These are phyloP conservation scores for Troglohyphantes excavatus DNA, from an alignment of 2,888 invertebrate genomes.

Conservation along the genomic window DNA sequence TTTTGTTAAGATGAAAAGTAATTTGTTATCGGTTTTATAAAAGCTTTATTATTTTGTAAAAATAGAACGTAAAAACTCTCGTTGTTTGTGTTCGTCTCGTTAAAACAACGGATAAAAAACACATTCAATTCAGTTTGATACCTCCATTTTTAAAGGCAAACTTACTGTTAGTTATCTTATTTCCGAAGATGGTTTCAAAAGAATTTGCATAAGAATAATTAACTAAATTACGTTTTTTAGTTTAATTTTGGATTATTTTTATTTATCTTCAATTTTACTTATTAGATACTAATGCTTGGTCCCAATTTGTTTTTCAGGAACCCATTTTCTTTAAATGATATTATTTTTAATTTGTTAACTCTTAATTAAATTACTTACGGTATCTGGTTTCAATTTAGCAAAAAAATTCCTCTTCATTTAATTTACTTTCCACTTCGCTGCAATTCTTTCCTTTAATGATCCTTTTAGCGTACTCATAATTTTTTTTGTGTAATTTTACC, in stretches of 20 bases:
- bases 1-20: too few species aligned
- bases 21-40: too few species aligned
- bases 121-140: too few species aligned
- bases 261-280: not conserved
- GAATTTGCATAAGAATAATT: too few species aligned
- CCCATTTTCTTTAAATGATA: not conserved
- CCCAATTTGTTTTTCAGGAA: not conserved
- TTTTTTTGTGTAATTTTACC: not conserved
- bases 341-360: not conserved
- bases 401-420: not conserved
- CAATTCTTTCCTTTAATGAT: not conserved
- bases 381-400: not conserved
- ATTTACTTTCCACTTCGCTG: not conserved
- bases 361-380: conserved; percentile 9
- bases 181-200: too few species aligned
- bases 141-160: too few species aligned
- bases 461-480: not conserved
- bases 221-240: not conserved
- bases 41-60: too few species aligned
- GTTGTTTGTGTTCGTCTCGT: too few species aligned
- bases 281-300: not conserved
- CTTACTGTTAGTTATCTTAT: too few species aligned
- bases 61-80: too few species aligned
- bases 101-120: too few species aligned
- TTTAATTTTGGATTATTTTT: not conserved